These are phyloP conservation scores for Conopomorpha cramerella DNA, from an alignment of 1,140 invertebrate species.

Conservation along the genomic window DNA sequence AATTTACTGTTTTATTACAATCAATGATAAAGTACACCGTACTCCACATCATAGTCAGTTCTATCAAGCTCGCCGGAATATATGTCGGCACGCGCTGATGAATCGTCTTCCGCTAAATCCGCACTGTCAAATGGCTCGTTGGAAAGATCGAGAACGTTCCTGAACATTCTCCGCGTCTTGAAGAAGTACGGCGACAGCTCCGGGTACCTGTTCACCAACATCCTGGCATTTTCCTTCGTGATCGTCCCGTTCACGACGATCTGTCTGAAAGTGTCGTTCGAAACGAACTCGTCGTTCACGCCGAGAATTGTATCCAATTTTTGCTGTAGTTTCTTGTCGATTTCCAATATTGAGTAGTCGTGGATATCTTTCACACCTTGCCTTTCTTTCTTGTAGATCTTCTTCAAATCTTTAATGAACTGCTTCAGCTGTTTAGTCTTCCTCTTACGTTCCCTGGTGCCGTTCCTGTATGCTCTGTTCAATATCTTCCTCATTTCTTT, in stretches of 20 bases:
- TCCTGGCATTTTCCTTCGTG: slow-evolving; percentile 13
- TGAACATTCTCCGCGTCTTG: too few relatives aligned
- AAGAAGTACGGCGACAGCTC: too few relatives aligned
- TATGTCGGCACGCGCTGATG: too few relatives aligned
- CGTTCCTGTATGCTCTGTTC: slow-evolving; percentile 26
- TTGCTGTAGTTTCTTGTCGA: slow-evolving; percentile 26
- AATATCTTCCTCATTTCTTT: slow-evolving; percentile 33
- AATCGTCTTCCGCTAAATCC: too few relatives aligned
- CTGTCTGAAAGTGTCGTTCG: slow-evolving; percentile 31
- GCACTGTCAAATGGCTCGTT: too few relatives aligned
- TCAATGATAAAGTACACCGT: too few relatives aligned
- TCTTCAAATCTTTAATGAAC: slow-evolving; percentile 33
- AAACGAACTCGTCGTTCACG: slow-evolving; percentile 23
- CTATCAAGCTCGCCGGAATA: too few relatives aligned
- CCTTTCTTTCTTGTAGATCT: slow-evolving; percentile 27
- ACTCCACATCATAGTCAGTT: too few relatives aligned
- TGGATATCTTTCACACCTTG: too few relatives aligned
- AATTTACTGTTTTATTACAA: too few relatives aligned
- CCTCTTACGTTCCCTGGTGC: slow-evolving; percentile 22
- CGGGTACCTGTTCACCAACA: slow-evolving; percentile 23
- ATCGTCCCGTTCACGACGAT: slow-evolving; percentile 29
- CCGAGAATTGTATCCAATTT: slow-evolving; percentile 20
- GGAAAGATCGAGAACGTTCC: too few relatives aligned
- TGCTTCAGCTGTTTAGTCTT: slow-evolving; percentile 39
- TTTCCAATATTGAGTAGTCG: slow-evolving; percentile 22